These are phyloP conservation scores for Phallusia fumigata DNA, from an alignment of 23 tunicate species.

Conservation along the genomic window DNA sequence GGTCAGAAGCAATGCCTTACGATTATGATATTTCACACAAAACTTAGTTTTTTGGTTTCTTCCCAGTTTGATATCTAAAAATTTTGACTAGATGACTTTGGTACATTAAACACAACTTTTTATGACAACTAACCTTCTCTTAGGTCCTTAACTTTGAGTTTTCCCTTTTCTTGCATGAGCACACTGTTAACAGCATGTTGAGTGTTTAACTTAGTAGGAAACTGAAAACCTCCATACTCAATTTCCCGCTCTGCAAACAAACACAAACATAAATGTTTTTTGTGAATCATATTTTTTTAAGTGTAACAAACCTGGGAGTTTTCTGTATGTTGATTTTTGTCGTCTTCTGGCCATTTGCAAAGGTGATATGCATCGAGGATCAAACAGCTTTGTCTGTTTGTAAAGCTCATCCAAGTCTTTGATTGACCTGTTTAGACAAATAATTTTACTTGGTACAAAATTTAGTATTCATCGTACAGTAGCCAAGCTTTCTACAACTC, in stretches of 20 bases:
- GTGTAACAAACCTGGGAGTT: neutral
- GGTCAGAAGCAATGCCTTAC: too few species aligned
- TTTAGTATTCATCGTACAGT: neutral
- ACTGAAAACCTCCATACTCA: slow-evolving; percentile 55
- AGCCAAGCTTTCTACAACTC: too few species aligned
- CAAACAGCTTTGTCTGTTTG: slow-evolving; percentile 59
- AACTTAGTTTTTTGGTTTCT: too few species aligned
- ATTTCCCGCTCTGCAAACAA: slow-evolving; percentile 4
- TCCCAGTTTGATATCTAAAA: too few species aligned
- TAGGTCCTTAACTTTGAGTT: slow-evolving; percentile 64
- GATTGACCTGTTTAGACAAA: slow-evolving; percentile 31
- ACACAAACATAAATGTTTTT: neutral
- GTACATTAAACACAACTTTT: too few species aligned
- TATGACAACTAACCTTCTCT: neutral
- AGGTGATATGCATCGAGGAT: slow-evolving; percentile 65
- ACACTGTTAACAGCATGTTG: slow-evolving; percentile 93
- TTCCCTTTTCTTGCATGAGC: slow-evolving; percentile 73
- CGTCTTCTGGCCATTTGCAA: slow-evolving; percentile 60
- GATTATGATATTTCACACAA: too few species aligned
- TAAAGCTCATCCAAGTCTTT: slow-evolving; percentile 75
- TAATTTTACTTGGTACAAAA: neutral
- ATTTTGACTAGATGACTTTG: too few species aligned
- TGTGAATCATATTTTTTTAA: neutral
- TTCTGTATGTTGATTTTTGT: slow-evolving; percentile 1
- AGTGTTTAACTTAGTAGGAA: slow-evolving; percentile 52